A percentile compares a stretch with the other conserved stretches of the same genome.
Conservation (phyloP, 2,797 vertebrate genomes). For the Oreortyx pictus region DNA sequence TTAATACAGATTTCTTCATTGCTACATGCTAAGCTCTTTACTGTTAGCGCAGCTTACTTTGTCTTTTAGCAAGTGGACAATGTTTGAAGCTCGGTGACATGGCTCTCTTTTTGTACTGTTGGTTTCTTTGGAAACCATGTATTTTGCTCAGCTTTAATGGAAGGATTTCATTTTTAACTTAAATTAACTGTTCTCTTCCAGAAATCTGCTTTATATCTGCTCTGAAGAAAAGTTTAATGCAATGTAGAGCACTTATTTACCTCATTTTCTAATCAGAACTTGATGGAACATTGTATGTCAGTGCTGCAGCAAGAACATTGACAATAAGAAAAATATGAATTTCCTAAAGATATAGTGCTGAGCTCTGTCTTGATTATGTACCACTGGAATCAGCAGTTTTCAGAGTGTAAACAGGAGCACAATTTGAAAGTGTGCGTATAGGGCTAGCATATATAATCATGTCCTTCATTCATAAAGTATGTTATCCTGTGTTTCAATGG, state of each 20-base stretch:
- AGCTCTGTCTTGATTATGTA: neutral
- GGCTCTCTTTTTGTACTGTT: neutral
- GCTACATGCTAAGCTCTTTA: neutral
- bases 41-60: neutral
- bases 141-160: neutral
- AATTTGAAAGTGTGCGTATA: neutral
- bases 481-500: neutral
- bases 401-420: neutral
- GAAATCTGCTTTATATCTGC: neutral
- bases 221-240: neutral
- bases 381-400: neutral
- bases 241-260: neutral
- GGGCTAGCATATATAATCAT: neutral
- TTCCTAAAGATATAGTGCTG: neutral
- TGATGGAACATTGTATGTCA: neutral
- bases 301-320: neutral
- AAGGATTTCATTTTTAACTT: neutral
- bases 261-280: neutral
- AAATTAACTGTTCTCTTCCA: neutral
- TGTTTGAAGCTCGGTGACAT: neutral
- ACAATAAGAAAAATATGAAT: neutral
- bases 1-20: slow-evolving; percentile 47
- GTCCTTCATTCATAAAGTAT: neutral
- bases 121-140: neutral
- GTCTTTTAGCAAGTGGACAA: neutral